A percentile compares a stretch with the other conserved stretches of the same genome.
phyloP scores from a whole-genome alignment of 1,140 invertebrate genomes.

The Ceratosolen solmsi region DNA sequence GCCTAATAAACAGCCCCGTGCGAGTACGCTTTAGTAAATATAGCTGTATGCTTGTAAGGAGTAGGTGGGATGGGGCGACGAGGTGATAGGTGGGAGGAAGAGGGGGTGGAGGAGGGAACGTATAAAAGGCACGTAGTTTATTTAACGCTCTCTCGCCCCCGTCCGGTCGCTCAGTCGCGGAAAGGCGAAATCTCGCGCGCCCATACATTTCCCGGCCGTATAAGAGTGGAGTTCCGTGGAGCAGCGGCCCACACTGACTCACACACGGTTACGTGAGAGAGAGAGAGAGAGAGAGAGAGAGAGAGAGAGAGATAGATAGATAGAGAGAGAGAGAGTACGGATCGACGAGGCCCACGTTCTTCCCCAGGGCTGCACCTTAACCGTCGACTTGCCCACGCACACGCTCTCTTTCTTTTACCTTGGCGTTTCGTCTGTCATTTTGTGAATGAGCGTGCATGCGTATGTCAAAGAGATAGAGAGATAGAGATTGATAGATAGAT shows the following conservation, averaged over 20 bases:
- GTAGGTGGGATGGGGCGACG: no score
- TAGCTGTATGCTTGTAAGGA: no score
- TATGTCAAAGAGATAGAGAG: no score
- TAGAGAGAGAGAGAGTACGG: conserved; percentile 6
- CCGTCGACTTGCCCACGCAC: conserved; percentile 34
- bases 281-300: background rate
- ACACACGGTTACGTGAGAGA: background rate
- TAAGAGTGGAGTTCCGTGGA: conserved; percentile 31
- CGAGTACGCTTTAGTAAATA: background rate
- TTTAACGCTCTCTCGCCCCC: background rate
- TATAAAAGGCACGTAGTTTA: background rate
- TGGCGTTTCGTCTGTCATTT: conserved; percentile 16
- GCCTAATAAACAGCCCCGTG: background rate
- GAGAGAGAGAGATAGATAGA: conserved; percentile 19
- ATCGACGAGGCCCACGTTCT: conserved; percentile 18
- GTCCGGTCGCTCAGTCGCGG: conserved; percentile 14
- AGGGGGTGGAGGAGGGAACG: background rate
- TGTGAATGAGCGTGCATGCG: no score
- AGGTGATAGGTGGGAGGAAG: background rate
- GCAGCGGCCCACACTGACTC: conserved; percentile 33
- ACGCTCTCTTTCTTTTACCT: conserved; percentile 33
- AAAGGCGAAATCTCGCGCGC: conserved; percentile 24
- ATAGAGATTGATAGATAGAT: background rate
- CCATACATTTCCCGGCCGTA: conserved; percentile 30
- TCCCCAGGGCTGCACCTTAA: conserved; percentile 38